Percentiles rank a stretch among this genome's conserved stretches.
phyloP scores from a whole-genome alignment of 2,888 invertebrate genomes.

The Lordiphosa andalusiaca region DNA sequence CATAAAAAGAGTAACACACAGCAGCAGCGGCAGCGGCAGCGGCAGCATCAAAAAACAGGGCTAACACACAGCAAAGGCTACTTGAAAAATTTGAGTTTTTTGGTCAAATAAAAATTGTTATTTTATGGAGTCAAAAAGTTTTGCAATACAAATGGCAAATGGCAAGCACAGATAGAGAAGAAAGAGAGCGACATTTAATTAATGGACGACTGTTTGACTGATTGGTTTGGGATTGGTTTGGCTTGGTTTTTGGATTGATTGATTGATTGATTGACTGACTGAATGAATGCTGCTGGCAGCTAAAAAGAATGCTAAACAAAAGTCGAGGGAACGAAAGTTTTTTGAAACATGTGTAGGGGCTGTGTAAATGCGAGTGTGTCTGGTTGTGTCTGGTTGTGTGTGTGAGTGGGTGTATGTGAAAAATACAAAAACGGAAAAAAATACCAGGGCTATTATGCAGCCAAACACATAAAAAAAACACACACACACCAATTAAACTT shows the following conservation, averaged over 20 bases:
- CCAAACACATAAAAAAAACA: slow-evolving; percentile 56
- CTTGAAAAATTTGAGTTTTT: too few relatives aligned
- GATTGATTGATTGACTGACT: slow-evolving; percentile 52
- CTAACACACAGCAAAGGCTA: too few relatives aligned
- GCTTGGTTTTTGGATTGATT: slow-evolving; percentile 20
- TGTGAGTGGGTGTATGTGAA: slow-evolving; percentile 13
- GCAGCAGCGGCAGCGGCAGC: too few relatives aligned
- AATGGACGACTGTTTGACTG: slow-evolving; percentile 70
- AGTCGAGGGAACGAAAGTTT: slow-evolving; percentile 23
- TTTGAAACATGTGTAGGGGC: slow-evolving; percentile 14
- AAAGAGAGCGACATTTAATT: slow-evolving; percentile 64
- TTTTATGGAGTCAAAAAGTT: slow-evolving; percentile 28
- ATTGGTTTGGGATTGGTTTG: slow-evolving; percentile 36
- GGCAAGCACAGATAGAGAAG: slow-evolving; percentile 45
- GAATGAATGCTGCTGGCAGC: slow-evolving; percentile 57
- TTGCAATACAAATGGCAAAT: slow-evolving; percentile 45
- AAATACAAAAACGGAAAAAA: background rate
- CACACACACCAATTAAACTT: slow-evolving; percentile 67
- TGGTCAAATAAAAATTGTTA: slow-evolving; percentile 33
- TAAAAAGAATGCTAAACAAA: slow-evolving; percentile 58
- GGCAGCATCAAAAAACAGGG: too few relatives aligned
- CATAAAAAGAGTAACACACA: too few relatives aligned
- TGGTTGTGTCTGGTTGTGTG: slow-evolving; percentile 14
- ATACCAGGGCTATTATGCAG: slow-evolving; percentile 40
- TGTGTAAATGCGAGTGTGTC: slow-evolving; percentile 26